Conservation (phyloP, 2,888 invertebrate species). For the Andrena flavipes region DNA sequence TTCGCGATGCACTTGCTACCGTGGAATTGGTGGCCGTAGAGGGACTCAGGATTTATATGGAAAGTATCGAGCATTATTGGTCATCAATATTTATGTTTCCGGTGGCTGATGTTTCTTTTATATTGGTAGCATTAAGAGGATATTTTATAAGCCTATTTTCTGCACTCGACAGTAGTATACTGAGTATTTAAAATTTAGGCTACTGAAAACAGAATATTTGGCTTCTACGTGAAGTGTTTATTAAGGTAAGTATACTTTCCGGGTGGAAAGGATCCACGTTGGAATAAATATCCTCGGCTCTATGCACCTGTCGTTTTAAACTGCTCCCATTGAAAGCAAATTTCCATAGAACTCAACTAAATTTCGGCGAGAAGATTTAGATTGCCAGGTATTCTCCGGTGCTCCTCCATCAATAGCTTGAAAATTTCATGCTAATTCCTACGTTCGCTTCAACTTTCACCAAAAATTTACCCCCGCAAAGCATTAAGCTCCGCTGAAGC, state of each 20-base stretch:
- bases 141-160: too few relatives aligned
- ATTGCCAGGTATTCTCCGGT: not conserved
- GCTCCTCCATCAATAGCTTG: not conserved
- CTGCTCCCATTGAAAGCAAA: too few relatives aligned
- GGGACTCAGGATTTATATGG: not conserved
- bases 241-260: too few relatives aligned
- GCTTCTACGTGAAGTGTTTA: too few relatives aligned
- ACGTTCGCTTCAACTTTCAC: not conserved
- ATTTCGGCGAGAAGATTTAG: not conserved
- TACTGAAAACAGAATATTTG: too few relatives aligned
- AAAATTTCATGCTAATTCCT: not conserved
- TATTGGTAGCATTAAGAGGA: too few relatives aligned
- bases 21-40: not conserved
- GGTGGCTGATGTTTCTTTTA: not conserved
- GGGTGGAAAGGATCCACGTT: too few relatives aligned
- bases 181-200: too few relatives aligned
- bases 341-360: not conserved
- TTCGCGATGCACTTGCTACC: not conserved
- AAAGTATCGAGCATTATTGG: not conserved
- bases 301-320: too few relatives aligned
- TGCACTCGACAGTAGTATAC: too few relatives aligned
- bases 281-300: too few relatives aligned
- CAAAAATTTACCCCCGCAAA: not conserved
- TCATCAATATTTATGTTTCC: not conserved
- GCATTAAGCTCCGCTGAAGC: not conserved